Evolutionary conservation across 2,797 vertebrate species (phyloP), one percentile per base, ranked within the genome.

Genomic region (Tauraco hartlaubi): DNA sequence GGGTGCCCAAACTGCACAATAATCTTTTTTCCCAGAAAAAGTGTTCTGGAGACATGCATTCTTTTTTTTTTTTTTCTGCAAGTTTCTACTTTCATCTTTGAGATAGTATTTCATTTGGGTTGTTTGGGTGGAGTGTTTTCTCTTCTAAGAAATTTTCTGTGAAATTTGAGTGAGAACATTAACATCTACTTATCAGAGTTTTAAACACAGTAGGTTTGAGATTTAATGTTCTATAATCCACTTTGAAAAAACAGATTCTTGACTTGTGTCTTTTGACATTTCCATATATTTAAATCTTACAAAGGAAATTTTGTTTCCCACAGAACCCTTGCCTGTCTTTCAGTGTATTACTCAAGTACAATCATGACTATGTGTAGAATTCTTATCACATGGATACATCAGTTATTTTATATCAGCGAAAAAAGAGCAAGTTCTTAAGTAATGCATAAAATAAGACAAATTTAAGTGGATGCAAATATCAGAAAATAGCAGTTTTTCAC

Each of bases 41-140:
- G 35, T 5, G 0, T 52, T 85, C 51, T 41, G 33, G 9, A 56
- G n/a, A 85, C 2, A 4, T 19, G 1, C 4, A 9, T 43, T 62
- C 19, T 6, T 44, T 69, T 69, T 35, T 44, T 77, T 69, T 35
- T 44, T 77, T 51, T 39, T 51, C 35, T 77, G 5, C 5, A 5
- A 31, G 3, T 28, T 79, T 79, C 43, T 79, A 26, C 8, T 66
- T 76, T 55, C 15, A 16, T n/a, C n/a, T 62, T 58, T 66, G 29
- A 79, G 90, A 41, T 3, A 23, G 3, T 11, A 23, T 83, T 66
- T 88, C 46, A 29, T 62, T 68, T 46, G 6, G 1, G 49, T 91
- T 79, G 5, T 46, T 15, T 39, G 9, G 20, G 58, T 59, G 16
- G 61, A 69, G 4, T 39, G 4, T 54, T 74, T 77, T 35, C 15